phyloP scores from a whole-genome alignment of 2,888 invertebrate genomes.

The Pantelozetes paolii region DNA sequence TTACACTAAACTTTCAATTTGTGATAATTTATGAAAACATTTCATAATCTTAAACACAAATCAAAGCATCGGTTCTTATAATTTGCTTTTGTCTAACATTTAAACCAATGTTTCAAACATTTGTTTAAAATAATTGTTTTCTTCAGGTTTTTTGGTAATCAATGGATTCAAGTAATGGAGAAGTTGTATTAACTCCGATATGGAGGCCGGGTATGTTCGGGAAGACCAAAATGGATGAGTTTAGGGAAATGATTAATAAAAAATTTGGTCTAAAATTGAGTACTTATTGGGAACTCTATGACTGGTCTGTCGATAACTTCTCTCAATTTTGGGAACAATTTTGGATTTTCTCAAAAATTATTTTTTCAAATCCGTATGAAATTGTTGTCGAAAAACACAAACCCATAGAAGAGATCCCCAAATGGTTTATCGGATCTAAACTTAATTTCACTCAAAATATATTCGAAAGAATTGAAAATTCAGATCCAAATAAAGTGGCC shows the following conservation, averaged over 20 bases:
- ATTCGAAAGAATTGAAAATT: conserved; percentile 52
- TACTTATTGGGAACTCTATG: conserved; percentile 55
- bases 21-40: too few species aligned
- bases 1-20: too few species aligned
- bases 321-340: conserved; percentile 57
- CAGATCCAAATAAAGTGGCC: conserved; percentile 52
- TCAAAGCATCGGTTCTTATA: too few species aligned
- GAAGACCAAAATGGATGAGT: conserved; percentile 50
- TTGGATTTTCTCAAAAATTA: conserved; percentile 53
- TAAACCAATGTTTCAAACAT: too few species aligned
- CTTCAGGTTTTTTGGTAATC: too few species aligned
- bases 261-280: conserved; percentile 50
- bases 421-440: conserved; percentile 57
- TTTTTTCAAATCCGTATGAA: conserved; percentile 52
- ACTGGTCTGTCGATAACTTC: conserved; percentile 56
- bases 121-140: too few species aligned
- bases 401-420: conserved; percentile 55
- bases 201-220: conserved; percentile 37
- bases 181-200: neutral
- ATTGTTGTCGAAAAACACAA: conserved; percentile 51
- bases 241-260: conserved; percentile 50
- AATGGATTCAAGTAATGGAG: neutral
- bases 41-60: too few species aligned
- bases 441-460: conserved; percentile 59
- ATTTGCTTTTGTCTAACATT: too few species aligned